Evolutionary conservation across 2,797 vertebrate genomes (phyloP).

Genomic region (Atherinosoma microstoma): DNA sequence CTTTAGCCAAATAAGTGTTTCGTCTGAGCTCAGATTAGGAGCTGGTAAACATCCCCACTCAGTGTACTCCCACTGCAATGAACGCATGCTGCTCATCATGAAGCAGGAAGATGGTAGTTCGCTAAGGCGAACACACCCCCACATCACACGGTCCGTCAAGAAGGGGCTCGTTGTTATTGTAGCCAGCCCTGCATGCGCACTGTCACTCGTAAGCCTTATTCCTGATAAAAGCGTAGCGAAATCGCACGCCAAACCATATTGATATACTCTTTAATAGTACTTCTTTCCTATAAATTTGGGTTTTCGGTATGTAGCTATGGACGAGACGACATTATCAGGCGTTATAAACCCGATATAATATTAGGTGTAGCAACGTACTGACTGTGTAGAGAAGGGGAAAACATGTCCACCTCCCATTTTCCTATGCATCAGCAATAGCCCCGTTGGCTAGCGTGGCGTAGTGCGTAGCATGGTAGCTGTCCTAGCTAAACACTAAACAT

Average conservation of each 20-base stretch:
- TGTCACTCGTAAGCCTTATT: conserved; percentile 59
- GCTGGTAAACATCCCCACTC: conserved; percentile 73
- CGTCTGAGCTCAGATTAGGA: conserved; percentile 20
- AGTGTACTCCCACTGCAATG: conserved; percentile 79
- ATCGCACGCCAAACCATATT: conserved; percentile 12
- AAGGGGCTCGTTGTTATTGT: conserved; percentile 83
- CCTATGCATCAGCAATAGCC: conserved; percentile 86
- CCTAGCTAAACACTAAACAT: conserved; percentile 65
- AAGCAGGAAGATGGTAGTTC: conserved; percentile 86
- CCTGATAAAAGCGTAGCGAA: conserved; percentile 42
- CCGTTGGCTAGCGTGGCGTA: conserved; percentile 82
- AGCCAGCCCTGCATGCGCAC: conserved; percentile 79
- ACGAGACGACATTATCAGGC: conserved; percentile 21
- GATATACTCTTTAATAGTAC: background rate
- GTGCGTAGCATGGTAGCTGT: conserved; percentile 80
- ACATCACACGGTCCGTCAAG: conserved; percentile 82
- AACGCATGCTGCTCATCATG: conserved; percentile 82
- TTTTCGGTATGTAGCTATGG: conserved; percentile 2
- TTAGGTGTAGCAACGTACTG: conserved; percentile 75
- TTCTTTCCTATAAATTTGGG: background rate
- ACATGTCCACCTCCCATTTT: conserved; percentile 89
- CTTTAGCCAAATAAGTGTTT: conserved; percentile 19
- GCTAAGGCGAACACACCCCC: conserved; percentile 87
- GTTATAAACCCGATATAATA: conserved; percentile 56
- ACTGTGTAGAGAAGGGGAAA: conserved; percentile 75